A percentile compares a stretch with the other conserved stretches of the same genome.
Evolutionary conservation across 1,140 invertebrate genomes (phyloP).

Genomic region (Theocolax elegans): DNA sequence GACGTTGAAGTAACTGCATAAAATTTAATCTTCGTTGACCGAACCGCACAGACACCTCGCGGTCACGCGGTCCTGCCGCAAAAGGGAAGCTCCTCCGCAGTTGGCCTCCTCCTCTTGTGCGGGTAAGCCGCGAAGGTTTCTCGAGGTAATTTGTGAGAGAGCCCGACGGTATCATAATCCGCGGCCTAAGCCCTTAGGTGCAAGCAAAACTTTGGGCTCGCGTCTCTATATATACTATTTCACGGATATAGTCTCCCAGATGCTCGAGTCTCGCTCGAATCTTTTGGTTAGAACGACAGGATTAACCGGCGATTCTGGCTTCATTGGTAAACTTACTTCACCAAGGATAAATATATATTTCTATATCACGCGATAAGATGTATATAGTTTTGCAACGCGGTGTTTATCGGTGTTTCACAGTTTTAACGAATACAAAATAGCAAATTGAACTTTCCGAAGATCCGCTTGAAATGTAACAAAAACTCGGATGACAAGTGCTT

Average conservation of each 20-base stretch:
- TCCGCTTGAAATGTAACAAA: no score
- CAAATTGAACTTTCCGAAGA: no score
- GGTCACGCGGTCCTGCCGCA: constrained; percentile 27
- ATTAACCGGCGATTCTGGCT: not conserved
- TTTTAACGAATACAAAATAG: no score
- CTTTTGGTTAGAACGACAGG: not conserved
- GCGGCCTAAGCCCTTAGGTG: constrained; percentile 43
- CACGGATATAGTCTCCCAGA: not conserved
- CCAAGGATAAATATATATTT: no score
- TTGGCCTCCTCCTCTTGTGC: no score
- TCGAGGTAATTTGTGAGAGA: constrained; percentile 63
- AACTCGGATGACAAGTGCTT: no score
- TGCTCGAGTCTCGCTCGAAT: not conserved
- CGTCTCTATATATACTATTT: no score
- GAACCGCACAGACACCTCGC: constrained; percentile 20
- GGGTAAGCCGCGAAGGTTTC: constrained; percentile 59
- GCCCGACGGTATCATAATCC: constrained; percentile 60
- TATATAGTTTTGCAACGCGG: no score
- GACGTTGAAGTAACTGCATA: no score
- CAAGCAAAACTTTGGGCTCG: constrained; percentile 18
- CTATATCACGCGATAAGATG: no score
- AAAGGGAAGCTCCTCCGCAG: constrained; percentile 49
- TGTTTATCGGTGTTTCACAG: no score
- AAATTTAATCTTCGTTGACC: constrained; percentile 38
- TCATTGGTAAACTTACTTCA: no score